Percentiles rank a stretch among this genome's conserved stretches.
Conservation (phyloP, 1,140 invertebrate genomes). For the Druon quercuslanigerum region DNA sequence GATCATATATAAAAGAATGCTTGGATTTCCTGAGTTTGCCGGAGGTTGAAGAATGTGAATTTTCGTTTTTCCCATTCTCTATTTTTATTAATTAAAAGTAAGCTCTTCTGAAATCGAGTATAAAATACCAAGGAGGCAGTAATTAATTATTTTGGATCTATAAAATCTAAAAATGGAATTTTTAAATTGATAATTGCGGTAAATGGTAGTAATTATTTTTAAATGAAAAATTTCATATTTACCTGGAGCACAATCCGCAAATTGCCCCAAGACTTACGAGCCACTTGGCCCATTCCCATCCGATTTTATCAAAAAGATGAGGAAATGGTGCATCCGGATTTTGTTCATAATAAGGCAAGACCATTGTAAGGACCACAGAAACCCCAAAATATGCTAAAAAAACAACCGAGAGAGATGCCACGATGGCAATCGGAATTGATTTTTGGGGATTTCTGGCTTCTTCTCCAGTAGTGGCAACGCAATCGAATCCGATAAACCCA, state of each 20-base stretch:
- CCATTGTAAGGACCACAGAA: slow-evolving; percentile 90
- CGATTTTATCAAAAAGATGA: slow-evolving; percentile 82
- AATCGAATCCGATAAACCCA: slow-evolving; percentile 94
- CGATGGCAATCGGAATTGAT: slow-evolving; percentile 92
- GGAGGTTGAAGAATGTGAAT: too few species aligned
- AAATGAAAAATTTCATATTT: slow-evolving; percentile 35
- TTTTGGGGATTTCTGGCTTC: slow-evolving; percentile 92
- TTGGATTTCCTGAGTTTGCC: too few species aligned
- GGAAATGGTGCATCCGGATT: slow-evolving; percentile 84
- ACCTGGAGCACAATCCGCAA: slow-evolving; percentile 84
- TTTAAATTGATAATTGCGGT: too few species aligned
- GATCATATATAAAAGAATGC: too few species aligned
- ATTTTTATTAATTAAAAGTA: too few species aligned
- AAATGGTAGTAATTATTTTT: neutral
- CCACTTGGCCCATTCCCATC: slow-evolving; percentile 84
- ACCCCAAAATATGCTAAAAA: slow-evolving; percentile 93
- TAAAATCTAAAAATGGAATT: too few species aligned
- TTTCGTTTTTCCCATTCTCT: too few species aligned
- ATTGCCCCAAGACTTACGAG: slow-evolving; percentile 87
- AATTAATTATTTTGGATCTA: too few species aligned
- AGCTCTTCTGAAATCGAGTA: too few species aligned
- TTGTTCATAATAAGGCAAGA: slow-evolving; percentile 90
- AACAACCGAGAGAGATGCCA: slow-evolving; percentile 87
- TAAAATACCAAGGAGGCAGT: too few species aligned
- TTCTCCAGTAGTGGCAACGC: slow-evolving; percentile 88